A percentile compares a stretch with the other conserved stretches of the same genome.
These are phyloP conservation scores for Callyntrura guangdongensis DNA, from an alignment of 2,888 invertebrate species.

Conservation along the genomic window DNA sequence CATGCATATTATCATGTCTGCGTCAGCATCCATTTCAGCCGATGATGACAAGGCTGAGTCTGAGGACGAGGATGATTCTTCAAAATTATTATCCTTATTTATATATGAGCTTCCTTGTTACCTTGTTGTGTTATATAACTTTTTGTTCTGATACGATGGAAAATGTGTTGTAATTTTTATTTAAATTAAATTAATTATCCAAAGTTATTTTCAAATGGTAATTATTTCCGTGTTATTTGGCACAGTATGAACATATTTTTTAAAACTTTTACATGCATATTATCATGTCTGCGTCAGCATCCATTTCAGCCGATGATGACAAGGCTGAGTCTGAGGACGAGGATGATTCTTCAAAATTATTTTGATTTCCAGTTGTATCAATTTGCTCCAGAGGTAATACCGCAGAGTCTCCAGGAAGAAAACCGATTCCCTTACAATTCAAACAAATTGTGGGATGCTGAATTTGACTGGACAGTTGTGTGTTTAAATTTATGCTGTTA, in stretches of 20 bases:
- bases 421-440: constrained; percentile 36
- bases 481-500: neutral
- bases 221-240: neutral
- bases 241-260: neutral
- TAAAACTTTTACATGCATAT: constrained; percentile 52
- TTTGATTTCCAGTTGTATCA: neutral
- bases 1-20: constrained; percentile 58
- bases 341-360: neutral
- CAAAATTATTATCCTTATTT: neutral
- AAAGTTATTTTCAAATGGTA: neutral
- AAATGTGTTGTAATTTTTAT: constrained; percentile 20
- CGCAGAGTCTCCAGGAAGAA: neutral
- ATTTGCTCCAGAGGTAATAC: neutral
- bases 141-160: neutral
- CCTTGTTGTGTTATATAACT: neutral
- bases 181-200: neutral
- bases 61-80: neutral
- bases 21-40: constrained; percentile 31
- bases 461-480: neutral
- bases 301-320: constrained; percentile 14
- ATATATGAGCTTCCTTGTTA: constrained; percentile 39
- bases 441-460: neutral
- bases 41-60: neutral
- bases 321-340: neutral
- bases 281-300: constrained; percentile 45